Evolutionary conservation across 1,140 invertebrate species (phyloP).

Genomic region (Penaeus indicus): DNA sequence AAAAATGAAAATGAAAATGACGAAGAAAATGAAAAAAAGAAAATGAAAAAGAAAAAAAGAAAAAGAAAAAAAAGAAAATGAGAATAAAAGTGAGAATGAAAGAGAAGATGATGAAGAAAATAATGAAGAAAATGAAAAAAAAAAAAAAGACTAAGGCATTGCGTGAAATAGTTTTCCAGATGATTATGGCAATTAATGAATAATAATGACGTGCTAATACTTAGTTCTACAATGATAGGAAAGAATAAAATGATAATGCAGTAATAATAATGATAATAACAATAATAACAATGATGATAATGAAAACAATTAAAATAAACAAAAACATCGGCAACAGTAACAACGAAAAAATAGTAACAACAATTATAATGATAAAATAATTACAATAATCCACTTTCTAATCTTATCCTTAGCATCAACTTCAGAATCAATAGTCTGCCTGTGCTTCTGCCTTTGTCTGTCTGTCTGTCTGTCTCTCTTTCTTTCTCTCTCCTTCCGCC

Average conservation of each 20-base stretch:
- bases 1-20: not conserved
- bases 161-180: too few species aligned
- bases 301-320: too few species aligned
- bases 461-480: not conserved
- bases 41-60: not conserved
- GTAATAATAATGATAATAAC: not conserved
- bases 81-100: not conserved
- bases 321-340: too few species aligned
- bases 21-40: not conserved
- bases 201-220: too few species aligned
- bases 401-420: too few species aligned
- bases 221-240: not conserved
- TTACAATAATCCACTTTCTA: too few species aligned
- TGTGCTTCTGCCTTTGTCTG: not conserved
- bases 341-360: too few species aligned
- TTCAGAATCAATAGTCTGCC: not conserved
- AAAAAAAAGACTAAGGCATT: not conserved
- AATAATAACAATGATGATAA: too few species aligned
- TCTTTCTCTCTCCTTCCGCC: not conserved
- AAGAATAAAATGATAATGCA: not conserved
- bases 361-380: too few species aligned
- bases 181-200: too few species aligned
- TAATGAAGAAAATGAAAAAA: not conserved
- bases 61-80: not conserved
- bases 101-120: not conserved